These are phyloP conservation scores for Drosophila sp. DNA, from an alignment of 1,140 invertebrate genomes.

Conservation along the genomic window DNA sequence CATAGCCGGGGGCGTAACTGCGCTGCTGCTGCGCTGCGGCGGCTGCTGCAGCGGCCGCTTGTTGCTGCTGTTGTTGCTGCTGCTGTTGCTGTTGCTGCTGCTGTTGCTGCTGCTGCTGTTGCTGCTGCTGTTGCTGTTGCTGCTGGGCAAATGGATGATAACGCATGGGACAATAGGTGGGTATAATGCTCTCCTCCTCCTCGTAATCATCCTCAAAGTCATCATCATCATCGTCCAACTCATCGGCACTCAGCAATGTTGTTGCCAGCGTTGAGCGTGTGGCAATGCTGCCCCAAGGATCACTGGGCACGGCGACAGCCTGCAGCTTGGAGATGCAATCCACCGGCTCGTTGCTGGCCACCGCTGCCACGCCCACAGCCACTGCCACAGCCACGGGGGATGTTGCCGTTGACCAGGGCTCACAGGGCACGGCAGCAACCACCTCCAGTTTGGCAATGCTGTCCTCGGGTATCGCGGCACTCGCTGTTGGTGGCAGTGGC, in stretches of 20 bases:
- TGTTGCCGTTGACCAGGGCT: conserved; percentile 67
- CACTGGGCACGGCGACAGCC: conserved; percentile 85
- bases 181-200: conserved; percentile 85
- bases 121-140: conserved; percentile 47
- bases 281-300: conserved; percentile 85
- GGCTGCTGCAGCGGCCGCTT: conserved; percentile 47
- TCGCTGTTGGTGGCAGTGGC: conserved; percentile 76
- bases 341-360: conserved; percentile 53
- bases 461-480: conserved; percentile 84
- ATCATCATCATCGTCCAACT: conserved; percentile 85
- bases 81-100: conserved; percentile 56
- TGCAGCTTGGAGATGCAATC: conserved; percentile 85
- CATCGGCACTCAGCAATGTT: conserved; percentile 85
- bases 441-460: conserved; percentile 85
- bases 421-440: conserved; percentile 75
- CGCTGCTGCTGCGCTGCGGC: conserved; percentile 48
- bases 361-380: too few relatives aligned
- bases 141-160: conserved; percentile 76
- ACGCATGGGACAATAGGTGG: conserved; percentile 80
- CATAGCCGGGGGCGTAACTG: conserved; percentile 69
- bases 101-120: conserved; percentile 65
- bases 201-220: conserved; percentile 86
- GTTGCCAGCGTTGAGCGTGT: conserved; percentile 85
- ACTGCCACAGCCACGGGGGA: conserved; percentile 27
- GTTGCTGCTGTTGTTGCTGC: conserved; percentile 53